Percentiles rank a stretch among this genome's conserved stretches.
Conservation (phyloP, 1,140 invertebrate species). For the Kradibia gibbosae region DNA sequence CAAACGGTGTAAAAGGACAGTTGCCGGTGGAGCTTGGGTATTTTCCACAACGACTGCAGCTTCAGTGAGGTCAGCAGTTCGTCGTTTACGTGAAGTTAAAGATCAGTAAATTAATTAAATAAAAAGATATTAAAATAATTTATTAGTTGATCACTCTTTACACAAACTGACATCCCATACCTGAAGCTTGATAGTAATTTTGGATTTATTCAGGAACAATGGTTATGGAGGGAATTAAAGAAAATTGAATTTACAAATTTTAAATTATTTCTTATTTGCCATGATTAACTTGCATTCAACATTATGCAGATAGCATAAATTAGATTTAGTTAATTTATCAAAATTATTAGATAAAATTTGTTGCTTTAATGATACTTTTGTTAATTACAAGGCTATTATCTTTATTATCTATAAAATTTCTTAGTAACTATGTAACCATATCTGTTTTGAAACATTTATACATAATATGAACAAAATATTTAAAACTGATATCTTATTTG, state of each 20-base stretch:
- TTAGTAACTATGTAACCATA: slow-evolving; percentile 21
- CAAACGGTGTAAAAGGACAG: slow-evolving; percentile 94
- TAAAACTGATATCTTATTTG: background rate
- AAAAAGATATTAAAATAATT: slow-evolving; percentile 21
- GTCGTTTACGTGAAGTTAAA: slow-evolving; percentile 97
- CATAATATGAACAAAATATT: background rate
- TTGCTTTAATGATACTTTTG: background rate
- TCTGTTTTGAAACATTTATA: slow-evolving; percentile 19
- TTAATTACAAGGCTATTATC: slow-evolving; percentile 16
- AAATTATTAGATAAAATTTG: slow-evolving; percentile 16
- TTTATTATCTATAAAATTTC: slow-evolving; percentile 17
- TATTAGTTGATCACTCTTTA: background rate
- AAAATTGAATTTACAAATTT: slow-evolving; percentile 24
- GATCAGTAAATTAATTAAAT: slow-evolving; percentile 79
- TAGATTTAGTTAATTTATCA: slow-evolving; percentile 17
- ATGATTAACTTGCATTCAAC: background rate
- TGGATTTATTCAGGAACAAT: background rate
- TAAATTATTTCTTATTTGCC: slow-evolving; percentile 32
- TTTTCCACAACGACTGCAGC: slow-evolving; percentile 97
- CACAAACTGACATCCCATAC: background rate
- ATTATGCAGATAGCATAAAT: slow-evolving; percentile 15
- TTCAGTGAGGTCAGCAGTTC: slow-evolving; percentile 94
- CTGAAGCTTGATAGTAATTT: slow-evolving; percentile 13
- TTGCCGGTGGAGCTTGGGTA: slow-evolving; percentile 97
- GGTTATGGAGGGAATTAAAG: background rate